Base-by-base conservation (phyloP, 2,797 vertebrate species). In the Danionella dracula region DNA sequence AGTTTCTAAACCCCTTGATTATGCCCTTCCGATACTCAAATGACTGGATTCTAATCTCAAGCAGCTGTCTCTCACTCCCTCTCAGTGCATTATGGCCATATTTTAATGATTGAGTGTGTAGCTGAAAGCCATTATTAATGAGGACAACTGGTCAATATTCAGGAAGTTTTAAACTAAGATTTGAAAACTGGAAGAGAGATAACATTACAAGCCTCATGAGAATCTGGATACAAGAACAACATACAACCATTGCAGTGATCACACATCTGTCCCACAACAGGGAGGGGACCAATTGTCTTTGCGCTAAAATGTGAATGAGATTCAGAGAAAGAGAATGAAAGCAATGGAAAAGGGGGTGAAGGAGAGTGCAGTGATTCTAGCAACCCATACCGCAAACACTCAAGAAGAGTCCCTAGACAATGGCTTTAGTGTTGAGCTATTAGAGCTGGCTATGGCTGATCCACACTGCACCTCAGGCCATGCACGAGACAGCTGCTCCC, bases 401-500 rank as follows among this genome's bases (percentile, higher is more conserved):
- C 70, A 70, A n/a, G 51, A 62, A 42, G 19, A 60, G 66, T 40
- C 64, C 7, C 54, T 73, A 72, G 76, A 90, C 86, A 89, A 89
- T 89, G 78, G 85, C 76, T 78, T 80, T 81, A 84, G 85, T 90
- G 87, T 90, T 84, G 67, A 63, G 59, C 46, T 49, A 67, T 61
- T 66, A 54, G 57, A 72, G 74, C 57, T 65, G 10, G 66, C 70
- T 57, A 31, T 37, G 48, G 53, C 58, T 72, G 67, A 66, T 75
- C 68, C 68, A 69, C 66, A 63, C 75, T 54, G 66, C 49, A 87
- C 88, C 84, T 87, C 82, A 84, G 82, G 86, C 87, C 77, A 80
- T 59, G 77, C 65, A 79, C 80, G 76, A 88, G 86, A 89, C 91
- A 91, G 87, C 87, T 83, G 89, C 84, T 87, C 68, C 78, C 80